These are phyloP conservation scores for Trididemnum nubilum DNA, from an alignment of 23 tunicate genomes.

Conservation along the genomic window DNA sequence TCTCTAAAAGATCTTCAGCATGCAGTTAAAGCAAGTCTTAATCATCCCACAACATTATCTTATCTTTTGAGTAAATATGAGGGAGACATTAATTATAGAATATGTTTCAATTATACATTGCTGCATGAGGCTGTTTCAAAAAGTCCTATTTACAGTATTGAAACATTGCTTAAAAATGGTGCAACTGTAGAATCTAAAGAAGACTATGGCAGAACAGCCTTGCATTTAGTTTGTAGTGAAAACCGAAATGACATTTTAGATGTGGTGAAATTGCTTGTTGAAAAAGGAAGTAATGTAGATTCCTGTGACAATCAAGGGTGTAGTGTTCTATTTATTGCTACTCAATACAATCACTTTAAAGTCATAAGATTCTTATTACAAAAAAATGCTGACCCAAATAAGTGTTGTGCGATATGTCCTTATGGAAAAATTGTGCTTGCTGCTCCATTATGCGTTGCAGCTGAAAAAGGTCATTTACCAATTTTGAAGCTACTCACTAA, in stretches of 20 bases:
- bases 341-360: slow-evolving; percentile 11
- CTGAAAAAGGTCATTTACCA: slow-evolving; percentile 10
- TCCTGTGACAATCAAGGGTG: slow-evolving; percentile 36
- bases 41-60: neutral
- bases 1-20: neutral
- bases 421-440: neutral
- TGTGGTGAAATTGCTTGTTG: slow-evolving; percentile 15
- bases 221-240: slow-evolving; percentile 28
- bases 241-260: neutral
- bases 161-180: slow-evolving; percentile 3
- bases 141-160: slow-evolving; percentile 9
- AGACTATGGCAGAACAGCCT: slow-evolving; percentile 30
- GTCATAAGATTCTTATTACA: slow-evolving; percentile 11
- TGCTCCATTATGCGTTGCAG: slow-evolving; percentile 44
- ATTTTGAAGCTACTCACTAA: slow-evolving; percentile 9
- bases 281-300: slow-evolving; percentile 43
- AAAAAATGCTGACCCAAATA: slow-evolving; percentile 42
- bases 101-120: neutral
- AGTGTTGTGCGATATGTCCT: neutral
- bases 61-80: slow-evolving; percentile 18
- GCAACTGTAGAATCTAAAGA: slow-evolving; percentile 35
- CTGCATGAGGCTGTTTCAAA: slow-evolving; percentile 42
- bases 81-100: neutral
- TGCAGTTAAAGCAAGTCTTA: slow-evolving; percentile 20
- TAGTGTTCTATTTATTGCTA: slow-evolving; percentile 55